These are phyloP conservation scores for Panzeria rudis DNA, from an alignment of 2,888 invertebrate species.

Conservation along the genomic window DNA sequence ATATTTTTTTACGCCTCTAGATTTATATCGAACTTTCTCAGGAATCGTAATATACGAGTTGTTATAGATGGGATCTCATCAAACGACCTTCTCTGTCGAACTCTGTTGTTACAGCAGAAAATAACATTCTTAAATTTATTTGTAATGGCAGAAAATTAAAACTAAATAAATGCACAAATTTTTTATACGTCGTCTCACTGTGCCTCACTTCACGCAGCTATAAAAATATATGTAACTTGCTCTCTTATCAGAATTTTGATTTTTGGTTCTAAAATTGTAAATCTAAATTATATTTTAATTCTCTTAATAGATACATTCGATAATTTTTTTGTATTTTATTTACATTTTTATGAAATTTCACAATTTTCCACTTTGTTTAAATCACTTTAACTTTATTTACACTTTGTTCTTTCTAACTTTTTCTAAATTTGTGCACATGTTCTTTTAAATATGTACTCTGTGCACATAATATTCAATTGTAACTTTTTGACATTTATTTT, in stretches of 20 bases:
- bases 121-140: no score
- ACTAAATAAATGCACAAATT: no score
- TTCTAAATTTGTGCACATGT: conserved; percentile 30
- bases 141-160: no score
- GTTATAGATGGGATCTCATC: no score
- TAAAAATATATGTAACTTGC: background rate
- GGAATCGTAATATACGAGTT: no score
- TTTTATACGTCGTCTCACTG: conserved; percentile 24
- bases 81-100: no score
- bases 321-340: background rate
- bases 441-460: background rate
- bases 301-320: background rate
- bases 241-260: background rate
- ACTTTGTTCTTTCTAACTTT: background rate
- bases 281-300: background rate
- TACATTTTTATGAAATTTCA: conserved; percentile 20
- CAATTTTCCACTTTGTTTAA: conserved; percentile 39
- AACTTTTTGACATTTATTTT: background rate
- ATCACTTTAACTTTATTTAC: conserved; percentile 30
- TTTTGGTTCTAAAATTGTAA: background rate
- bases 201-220: background rate
- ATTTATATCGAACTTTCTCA: no score
- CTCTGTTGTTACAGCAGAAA: no score
- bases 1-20: no score
- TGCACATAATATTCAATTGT: conserved; percentile 1